Conservation (phyloP, 2,888 invertebrate genomes). For the Loripinus fragilis region DNA sequence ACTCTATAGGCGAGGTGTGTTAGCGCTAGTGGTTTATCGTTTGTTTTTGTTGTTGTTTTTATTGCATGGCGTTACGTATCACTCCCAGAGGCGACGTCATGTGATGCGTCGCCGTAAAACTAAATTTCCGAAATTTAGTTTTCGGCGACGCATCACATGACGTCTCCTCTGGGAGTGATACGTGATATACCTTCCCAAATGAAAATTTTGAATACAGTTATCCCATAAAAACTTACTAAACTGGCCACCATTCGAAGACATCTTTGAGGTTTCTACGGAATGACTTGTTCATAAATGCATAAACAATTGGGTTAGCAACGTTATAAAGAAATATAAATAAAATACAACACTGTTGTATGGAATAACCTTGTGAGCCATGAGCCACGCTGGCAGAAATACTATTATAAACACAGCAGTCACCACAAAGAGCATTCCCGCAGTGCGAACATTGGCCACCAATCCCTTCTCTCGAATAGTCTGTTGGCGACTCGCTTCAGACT, state of each 20-base stretch:
- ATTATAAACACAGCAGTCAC: slow-evolving; percentile 82
- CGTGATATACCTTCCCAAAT: too few relatives aligned
- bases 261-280: slow-evolving; percentile 79
- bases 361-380: slow-evolving; percentile 76
- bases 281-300: slow-evolving; percentile 83
- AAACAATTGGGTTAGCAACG: slow-evolving; percentile 82
- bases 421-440: slow-evolving; percentile 83
- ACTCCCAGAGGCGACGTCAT: too few relatives aligned
- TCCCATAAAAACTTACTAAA: too few relatives aligned
- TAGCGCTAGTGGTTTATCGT: too few relatives aligned
- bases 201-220: too few relatives aligned
- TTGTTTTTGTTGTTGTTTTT: too few relatives aligned
- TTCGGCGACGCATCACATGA: too few relatives aligned
- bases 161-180: too few relatives aligned
- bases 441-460: slow-evolving; percentile 79
- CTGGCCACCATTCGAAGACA: slow-evolving; percentile 49
- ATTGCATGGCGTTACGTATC: too few relatives aligned
- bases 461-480: slow-evolving; percentile 70
- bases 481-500: slow-evolving; percentile 50
- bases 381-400: slow-evolving; percentile 81
- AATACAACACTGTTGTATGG: slow-evolving; percentile 76
- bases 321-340: slow-evolving; percentile 83
- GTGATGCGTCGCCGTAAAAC: too few relatives aligned
- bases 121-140: too few relatives aligned
- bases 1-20: too few relatives aligned